phyloP scores from a whole-genome alignment of 2,888 invertebrate species.

The Diaphora mendica region DNA sequence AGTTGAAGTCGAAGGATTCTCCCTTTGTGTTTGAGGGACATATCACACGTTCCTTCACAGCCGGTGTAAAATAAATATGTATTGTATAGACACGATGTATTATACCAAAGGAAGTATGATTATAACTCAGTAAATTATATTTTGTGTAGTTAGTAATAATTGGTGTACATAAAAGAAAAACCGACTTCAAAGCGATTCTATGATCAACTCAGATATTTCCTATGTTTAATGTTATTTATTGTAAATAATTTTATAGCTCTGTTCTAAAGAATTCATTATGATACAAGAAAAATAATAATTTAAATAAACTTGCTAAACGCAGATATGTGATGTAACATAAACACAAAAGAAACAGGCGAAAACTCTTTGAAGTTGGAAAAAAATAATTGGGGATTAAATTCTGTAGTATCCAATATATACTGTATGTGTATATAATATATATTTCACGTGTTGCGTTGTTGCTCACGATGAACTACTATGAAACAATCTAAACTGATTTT shows the following conservation, averaged over 20 bases:
- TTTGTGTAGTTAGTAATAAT: neutral
- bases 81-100: neutral
- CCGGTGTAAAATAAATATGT: neutral
- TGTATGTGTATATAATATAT: no score
- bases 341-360: neutral
- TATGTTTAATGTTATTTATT: neutral
- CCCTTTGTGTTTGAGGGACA: no score
- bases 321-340: neutral
- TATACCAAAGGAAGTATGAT: no score
- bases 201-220: neutral
- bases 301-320: neutral
- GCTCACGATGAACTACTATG: no score
- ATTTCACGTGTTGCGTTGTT: no score
- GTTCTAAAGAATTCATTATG: neutral
- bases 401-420: neutral
- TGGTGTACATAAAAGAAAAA: neutral
- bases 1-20: no score
- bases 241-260: constrained; percentile 2
- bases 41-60: no score
- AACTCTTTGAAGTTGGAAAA: neutral
- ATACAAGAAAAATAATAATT: neutral
- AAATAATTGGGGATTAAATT: neutral
- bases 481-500: no score
- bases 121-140: neutral
- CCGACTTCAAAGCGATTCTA: neutral